Base-by-base conservation (phyloP, 2,113 vertebrate species). In the Cottus gobio region DNA sequence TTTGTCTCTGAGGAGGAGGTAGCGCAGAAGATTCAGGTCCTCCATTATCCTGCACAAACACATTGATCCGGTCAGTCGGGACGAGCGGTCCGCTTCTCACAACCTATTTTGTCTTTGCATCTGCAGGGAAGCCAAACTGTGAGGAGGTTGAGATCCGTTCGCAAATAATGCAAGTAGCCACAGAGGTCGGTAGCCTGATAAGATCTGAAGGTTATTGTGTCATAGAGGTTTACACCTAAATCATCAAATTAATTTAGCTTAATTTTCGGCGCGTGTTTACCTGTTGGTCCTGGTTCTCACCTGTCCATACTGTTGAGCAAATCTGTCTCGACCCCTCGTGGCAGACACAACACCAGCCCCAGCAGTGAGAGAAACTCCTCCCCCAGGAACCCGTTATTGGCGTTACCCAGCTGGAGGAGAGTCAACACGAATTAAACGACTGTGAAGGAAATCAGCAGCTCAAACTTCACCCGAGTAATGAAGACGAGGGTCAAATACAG, bases 21-120 rank as follows among this genome's bases (percentile, higher is more conserved):
- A 99, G 66, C 97, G 95, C 80, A 99, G 87, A 71, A 99, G 95
- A 93, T 97, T 99, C 75, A 99, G 92, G 31, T 96, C 95, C 31
- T 96, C 96, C 97, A 99, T 99, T 85, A 98, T 95, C 92, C 97
- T 99, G 89, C 75, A 86, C 44, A 92, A 67, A 85, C 26, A 72
- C 26, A 24, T 37, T 44, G 22, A 18, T 58, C 58, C 24, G 54
- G 37, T 79, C 22, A 31, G 13, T 34, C 8, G 65, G 26, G 44
- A 57, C 48, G 5, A 65, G 57, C 24, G n/a, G 37, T 2, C 13
- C 15, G 66, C 56, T 37, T 69, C 12, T 61, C 54, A 75, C 62
- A 13, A 64, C 4, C 1, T 4, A 46, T 26, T n/a, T 62, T 57
- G 4, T 68, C 30, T 52, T 56, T 72, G 9, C 66, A 22, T 74